Evolutionary conservation across 92 coral and sea anemone genomes (phyloP), one percentile per base, ranked within the genome.

Genomic region (Porites rus): DNA sequence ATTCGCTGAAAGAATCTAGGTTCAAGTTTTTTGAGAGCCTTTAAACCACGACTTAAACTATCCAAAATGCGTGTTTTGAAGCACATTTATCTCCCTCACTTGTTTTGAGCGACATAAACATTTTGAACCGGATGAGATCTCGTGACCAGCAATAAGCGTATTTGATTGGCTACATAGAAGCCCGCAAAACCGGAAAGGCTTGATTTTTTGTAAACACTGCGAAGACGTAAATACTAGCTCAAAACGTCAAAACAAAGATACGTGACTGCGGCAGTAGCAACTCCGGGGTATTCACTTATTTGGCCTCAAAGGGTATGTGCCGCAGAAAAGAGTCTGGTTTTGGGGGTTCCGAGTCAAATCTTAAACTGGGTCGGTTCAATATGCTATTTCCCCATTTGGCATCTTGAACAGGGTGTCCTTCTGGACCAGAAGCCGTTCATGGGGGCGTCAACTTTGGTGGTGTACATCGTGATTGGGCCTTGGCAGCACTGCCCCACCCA

Each of bases 101-200:
- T 38, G 46, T 38, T 31, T 76, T 58, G 18, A 52, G 22, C 43
- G 18, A 81, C 10, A 81, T 56, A 81, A 81, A 81, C 68, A 69
- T 69, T 83, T 82, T 83, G 70, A 83, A 72, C 87, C 79, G n/a
- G 79, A 83, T 50, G 13, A 10, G 69, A 20, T 82, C 87, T 28
- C 79, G 87, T 83, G 87, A 83, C 79, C 62, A 21, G 10, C 24
- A 50, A 12, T 2, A 19, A 9, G 46, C 61, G 51, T 17, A 6
- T 83, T 60, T 83, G 79, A 83, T 83, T 83, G 87, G 87, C 63
- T 74, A 63, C 50, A 22, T 13, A 16, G 14, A 82, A 82, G 78
- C 78, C 83, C 71, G 79, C 53, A 62, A 83, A 83, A 83, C 78
- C 87, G 72, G 87, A 71, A 71, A 43, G 60, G 66, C 86, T 58